These are phyloP conservation scores for Sturmia bella DNA, from an alignment of 2,888 invertebrate genomes.

Conservation along the genomic window DNA sequence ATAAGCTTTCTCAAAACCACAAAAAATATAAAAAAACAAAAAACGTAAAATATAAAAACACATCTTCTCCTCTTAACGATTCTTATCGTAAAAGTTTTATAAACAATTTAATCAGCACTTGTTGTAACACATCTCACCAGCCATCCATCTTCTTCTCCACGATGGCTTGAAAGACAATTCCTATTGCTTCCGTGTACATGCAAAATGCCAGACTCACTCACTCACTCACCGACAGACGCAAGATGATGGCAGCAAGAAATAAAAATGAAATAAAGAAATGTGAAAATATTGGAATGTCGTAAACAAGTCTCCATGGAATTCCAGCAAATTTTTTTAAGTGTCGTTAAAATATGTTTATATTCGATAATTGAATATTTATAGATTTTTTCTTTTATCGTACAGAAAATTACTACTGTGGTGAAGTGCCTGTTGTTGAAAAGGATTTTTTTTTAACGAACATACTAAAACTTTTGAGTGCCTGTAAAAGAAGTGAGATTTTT, in stretches of 20 bases:
- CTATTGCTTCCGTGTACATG: too few relatives aligned
- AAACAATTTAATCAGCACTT: slow-evolving; percentile 6
- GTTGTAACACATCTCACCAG: slow-evolving; percentile 12
- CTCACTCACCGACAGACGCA: too few relatives aligned
- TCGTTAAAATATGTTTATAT: slow-evolving; percentile 33
- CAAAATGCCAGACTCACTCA: too few relatives aligned
- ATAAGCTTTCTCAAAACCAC: too few relatives aligned
- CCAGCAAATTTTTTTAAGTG: slow-evolving; percentile 34
- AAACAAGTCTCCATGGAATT: slow-evolving; percentile 34
- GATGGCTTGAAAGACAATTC: background rate
- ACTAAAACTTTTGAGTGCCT: too few relatives aligned
- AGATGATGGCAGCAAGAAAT: background rate
- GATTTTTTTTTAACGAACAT: too few relatives aligned
- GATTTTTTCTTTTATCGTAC: background rate
- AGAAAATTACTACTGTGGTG: background rate
- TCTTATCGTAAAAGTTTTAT: slow-evolving; percentile 36
- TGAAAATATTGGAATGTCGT: slow-evolving; percentile 30
- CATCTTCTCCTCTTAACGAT: background rate
- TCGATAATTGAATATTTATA: slow-evolving; percentile 48
- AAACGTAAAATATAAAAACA: too few relatives aligned
- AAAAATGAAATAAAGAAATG: background rate
- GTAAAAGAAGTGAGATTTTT: too few relatives aligned
- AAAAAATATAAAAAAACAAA: background rate
- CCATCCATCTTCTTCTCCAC: slow-evolving; percentile 13
- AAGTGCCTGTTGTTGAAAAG: background rate